phyloP scores from a whole-genome alignment of 2,888 invertebrate species.

The Crossocerus cetratus region DNA sequence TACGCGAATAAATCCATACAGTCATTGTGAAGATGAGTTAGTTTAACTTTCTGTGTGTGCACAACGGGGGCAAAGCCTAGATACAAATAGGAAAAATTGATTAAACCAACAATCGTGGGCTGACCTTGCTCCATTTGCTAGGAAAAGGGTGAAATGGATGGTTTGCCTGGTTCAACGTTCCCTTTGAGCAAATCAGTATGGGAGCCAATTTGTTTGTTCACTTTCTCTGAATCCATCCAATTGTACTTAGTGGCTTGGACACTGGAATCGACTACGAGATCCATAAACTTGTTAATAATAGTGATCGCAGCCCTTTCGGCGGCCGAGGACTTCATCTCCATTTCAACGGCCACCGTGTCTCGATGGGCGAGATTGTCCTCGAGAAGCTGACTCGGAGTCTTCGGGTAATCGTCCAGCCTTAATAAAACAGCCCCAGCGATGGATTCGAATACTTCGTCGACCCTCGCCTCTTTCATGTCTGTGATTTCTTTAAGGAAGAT shows the following conservation, averaged over 20 bases:
- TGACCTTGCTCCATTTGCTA: neutral
- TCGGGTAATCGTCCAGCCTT: conserved; percentile 81
- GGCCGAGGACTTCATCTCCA: conserved; percentile 81
- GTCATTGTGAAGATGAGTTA: conserved; percentile 82
- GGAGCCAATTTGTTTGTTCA: conserved; percentile 81
- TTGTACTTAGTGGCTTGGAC: conserved; percentile 81
- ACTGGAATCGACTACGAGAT: conserved; percentile 80
- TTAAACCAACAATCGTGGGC: neutral
- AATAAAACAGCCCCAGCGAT: conserved; percentile 82
- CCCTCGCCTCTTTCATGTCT: conserved; percentile 87
- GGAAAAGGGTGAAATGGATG: neutral
- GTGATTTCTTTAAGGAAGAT: conserved; percentile 84
- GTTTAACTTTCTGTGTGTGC: conserved; percentile 80
- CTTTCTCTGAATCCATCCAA: conserved; percentile 82
- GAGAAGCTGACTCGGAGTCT: conserved; percentile 81
- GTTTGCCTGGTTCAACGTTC: conserved; percentile 80
- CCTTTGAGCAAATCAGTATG: conserved; percentile 77
- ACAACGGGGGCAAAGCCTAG: conserved; percentile 84
- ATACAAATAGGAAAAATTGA: neutral
- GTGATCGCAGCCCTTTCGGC: conserved; percentile 88
- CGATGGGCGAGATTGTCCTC: conserved; percentile 81
- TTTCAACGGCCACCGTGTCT: conserved; percentile 77
- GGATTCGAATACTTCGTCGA: conserved; percentile 83
- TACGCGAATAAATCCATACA: conserved; percentile 89
- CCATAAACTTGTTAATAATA: conserved; percentile 87